Percentiles rank a stretch among this genome's conserved stretches.
phyloP scores from a whole-genome alignment of 2,113 vertebrate genomes.

The Anarhynchus alexandrinus region DNA sequence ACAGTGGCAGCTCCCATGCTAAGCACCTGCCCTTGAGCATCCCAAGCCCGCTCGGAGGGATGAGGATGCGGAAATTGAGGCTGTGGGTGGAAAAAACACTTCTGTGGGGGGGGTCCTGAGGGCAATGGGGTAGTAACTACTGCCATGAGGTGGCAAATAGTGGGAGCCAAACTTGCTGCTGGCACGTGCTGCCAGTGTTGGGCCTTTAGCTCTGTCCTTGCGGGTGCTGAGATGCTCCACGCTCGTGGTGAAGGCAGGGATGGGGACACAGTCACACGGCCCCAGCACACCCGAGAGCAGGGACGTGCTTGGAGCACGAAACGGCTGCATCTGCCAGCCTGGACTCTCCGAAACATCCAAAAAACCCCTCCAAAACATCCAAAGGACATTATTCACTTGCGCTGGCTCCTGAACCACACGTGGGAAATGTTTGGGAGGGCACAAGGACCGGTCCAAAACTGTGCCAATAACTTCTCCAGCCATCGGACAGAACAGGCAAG shows the following conservation, averaged over 20 bases:
- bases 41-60: fast-evolving
- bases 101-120: not conserved
- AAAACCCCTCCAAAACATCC: not conserved
- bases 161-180: not conserved
- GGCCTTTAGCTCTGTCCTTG: not conserved
- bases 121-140: not conserved
- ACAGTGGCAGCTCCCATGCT: fast-evolving
- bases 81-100: not conserved
- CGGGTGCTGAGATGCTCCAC: not conserved
- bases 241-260: fast-evolving
- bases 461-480: not conserved
- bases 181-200: fast-evolving
- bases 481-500: fast-evolving
- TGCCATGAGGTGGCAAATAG: not conserved
- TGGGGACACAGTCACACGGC: no score
- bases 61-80: fast-evolving
- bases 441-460: not conserved
- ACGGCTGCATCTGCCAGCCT: not conserved
- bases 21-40: not conserved
- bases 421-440: not conserved
- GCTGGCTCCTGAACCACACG: not conserved
- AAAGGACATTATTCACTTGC: not conserved
- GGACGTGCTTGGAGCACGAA: not conserved
- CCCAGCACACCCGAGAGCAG: not conserved
- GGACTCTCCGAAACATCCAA: not conserved